phyloP scores from a whole-genome alignment of 2,888 invertebrate genomes.

The Diloba caeruleocephala region DNA sequence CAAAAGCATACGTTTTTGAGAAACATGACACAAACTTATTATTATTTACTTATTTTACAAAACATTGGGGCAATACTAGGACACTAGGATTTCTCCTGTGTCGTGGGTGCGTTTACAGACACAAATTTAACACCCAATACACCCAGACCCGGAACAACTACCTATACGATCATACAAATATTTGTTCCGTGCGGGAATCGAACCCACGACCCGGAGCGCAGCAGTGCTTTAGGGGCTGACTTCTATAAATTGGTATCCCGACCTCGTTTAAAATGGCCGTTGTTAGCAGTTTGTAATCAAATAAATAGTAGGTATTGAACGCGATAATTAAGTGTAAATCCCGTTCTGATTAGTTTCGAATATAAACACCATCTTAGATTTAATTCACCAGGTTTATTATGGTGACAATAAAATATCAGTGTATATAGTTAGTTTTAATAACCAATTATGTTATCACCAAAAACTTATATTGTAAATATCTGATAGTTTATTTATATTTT shows the following conservation, averaged over 20 bases:
- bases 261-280: slow-evolving; percentile 26
- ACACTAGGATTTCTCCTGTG: no score
- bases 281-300: slow-evolving; percentile 28
- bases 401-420: slow-evolving; percentile 88
- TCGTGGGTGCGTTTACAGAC: no score
- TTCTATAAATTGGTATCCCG: slow-evolving; percentile 39
- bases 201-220: no score
- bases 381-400: slow-evolving; percentile 81
- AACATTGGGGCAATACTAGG: no score
- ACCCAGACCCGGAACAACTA: no score
- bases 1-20: slow-evolving; percentile 40
- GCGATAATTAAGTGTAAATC: slow-evolving; percentile 14
- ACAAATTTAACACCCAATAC: no score
- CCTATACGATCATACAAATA: no score
- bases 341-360: slow-evolving; percentile 37
- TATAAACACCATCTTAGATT: slow-evolving; percentile 38
- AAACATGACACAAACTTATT: slow-evolving; percentile 45
- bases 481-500: slow-evolving; percentile 68
- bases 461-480: slow-evolving; percentile 72
- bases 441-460: slow-evolving; percentile 58
- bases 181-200: no score
- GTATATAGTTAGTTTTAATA: slow-evolving; percentile 84
- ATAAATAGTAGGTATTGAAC: slow-evolving; percentile 22
- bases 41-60: no score
- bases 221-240: no score